Base-by-base conservation (phyloP, 2,888 invertebrate genomes). In the Seira sanloemensis region DNA sequence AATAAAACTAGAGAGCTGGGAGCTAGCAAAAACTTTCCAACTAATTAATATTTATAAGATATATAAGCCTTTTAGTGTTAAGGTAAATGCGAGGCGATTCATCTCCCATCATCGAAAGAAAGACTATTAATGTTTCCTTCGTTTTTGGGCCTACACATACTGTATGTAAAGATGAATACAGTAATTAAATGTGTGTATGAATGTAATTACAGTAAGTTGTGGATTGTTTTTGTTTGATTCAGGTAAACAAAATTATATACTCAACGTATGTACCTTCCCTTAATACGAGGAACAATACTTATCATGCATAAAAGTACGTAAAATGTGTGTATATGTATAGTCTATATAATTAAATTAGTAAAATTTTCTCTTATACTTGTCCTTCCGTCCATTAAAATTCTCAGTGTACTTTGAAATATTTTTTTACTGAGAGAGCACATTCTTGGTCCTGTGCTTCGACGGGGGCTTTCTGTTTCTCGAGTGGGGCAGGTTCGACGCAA, bases 391-490 rank as follows among this genome's bases (percentile, higher is more conserved):
- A n/a, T n/a, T n/a, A n/a, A n/a, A n/a, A n/a, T n/a, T n/a, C n/a
- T n/a, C n/a, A n/a, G n/a, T n/a, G n/a, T n/a, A n/a, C n/a, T 37
- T 37, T 12, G 12, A 37, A 37, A 37, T 12, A 37, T 7, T 37
- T n/a, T 58, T 58, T 78, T 84, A 84, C 84, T 84, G 84, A 69
- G 84, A 78, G 77, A 65, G 84, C 62, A 67, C 78, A 9, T 37
- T 27, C 80, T 87, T 88, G 76, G 88, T 76, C 77, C 88, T 87
- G 78, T 88, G 87, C 75, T 88, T 88, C 62, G 84, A 80, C n/a
- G 86, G 86, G 50, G 85, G 84, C 80, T 88, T 88, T 66, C 83
- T 80, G 76, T 86, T 83, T 78, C 86, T 86, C 71, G 84, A 85
- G 68, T 69, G 81, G 26, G 75, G 74, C 80, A 72, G 78, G 65